Conservation (phyloP, 1,140 invertebrate species). For the Bombus breviceps region DNA sequence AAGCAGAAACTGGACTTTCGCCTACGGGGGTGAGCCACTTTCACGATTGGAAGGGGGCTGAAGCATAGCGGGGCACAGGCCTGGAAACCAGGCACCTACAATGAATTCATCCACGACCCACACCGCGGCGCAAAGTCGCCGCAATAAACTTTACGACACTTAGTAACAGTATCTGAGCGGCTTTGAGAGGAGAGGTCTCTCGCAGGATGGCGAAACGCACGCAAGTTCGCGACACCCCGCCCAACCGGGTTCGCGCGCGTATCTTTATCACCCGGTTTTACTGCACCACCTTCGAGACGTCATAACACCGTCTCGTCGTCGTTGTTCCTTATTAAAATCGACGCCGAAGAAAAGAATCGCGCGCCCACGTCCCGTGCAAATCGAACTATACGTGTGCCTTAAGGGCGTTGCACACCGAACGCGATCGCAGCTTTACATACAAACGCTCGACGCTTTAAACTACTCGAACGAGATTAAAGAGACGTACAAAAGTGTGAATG, state of each 20-base stretch:
- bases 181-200: constrained; percentile 21
- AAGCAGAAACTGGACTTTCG: neutral
- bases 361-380: constrained; percentile 54
- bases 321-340: constrained; percentile 68
- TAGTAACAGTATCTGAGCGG: constrained; percentile 64
- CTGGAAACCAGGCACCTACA: constrained; percentile 56
- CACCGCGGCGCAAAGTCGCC: constrained; percentile 53
- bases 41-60: neutral
- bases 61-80: neutral
- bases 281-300: constrained; percentile 63
- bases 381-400: constrained; percentile 9
- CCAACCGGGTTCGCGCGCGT: constrained; percentile 22
- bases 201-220: constrained; percentile 30
- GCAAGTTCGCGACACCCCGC: constrained; percentile 29
- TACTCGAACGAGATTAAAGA: too few species aligned
- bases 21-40: constrained; percentile 11
- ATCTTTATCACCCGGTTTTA: constrained; percentile 70
- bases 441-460: too few species aligned
- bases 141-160: constrained; percentile 69
- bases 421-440: neutral
- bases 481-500: too few species aligned
- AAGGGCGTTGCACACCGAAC: constrained; percentile 39
- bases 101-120: constrained; percentile 68
- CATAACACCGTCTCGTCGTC: constrained; percentile 65
- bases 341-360: constrained; percentile 46